Evolutionary conservation across 2,888 invertebrate genomes (phyloP), one percentile per base, ranked within the genome.

Genomic region (Eurytoma adleriae): DNA sequence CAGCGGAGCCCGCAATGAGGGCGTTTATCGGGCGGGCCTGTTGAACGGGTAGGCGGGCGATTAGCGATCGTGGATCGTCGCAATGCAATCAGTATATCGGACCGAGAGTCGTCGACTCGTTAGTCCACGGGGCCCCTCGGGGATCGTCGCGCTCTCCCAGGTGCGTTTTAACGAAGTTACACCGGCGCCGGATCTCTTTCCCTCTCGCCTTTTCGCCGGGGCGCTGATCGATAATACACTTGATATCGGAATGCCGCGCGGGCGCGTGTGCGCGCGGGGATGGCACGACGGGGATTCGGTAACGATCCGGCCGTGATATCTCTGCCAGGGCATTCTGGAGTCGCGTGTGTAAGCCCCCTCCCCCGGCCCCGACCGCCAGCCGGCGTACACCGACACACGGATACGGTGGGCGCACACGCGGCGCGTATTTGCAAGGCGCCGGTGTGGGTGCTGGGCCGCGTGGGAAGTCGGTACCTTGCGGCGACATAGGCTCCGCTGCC

Each of bases 241-340:
- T 68, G 50, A 72, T 78, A 78, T 56, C 72, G 71, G 73, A 78
- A 73, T 78, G 78, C 59, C 50, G n/a, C 18, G 27, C 40, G 54
- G 52, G 66, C 12, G 52, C 50, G 30, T 40, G 50, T 14, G 54
- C 54, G 54, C n/a, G 69, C 59, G 52, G 71, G 74, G 77, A 84
- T 84, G 83, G 84, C 83, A 83, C 84, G 83, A 83, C 84, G 81
- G 83, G 84, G 85, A 84, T 85, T 85, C 83, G 84, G 82, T 84
- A 85, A 85, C 85, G 85, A 86, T 86, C 85, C 84, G 81, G 79
- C 84, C 83, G 86, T 84, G 86, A 86, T 86, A 86, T 86, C 86
- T 85, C 86, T 79, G 84, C 85, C 86, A 84, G 83, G 84, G 83
- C 82, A 78, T 81, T 82, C 81, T 73, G 81, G 40, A 83, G 80